These are phyloP conservation scores for Girardinus metallicus DNA, from an alignment of 2,797 vertebrate genomes.

Conservation along the genomic window DNA sequence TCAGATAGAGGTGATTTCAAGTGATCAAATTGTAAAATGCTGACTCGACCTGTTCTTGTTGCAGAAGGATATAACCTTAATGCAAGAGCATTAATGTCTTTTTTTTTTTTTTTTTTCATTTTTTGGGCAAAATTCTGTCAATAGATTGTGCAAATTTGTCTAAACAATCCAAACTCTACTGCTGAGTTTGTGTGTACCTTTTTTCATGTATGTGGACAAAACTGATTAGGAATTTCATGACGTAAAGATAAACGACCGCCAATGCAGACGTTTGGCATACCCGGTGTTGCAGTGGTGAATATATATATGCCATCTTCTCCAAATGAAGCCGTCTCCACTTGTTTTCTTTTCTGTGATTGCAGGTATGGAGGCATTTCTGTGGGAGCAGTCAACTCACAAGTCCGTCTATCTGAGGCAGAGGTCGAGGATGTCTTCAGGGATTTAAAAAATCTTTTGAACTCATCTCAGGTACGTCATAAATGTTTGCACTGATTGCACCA, in stretches of 20 bases:
- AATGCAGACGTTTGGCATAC: not conserved
- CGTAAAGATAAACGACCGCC: not conserved
- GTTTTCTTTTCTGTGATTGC: conserved; percentile 17
- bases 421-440: conserved; percentile 61
- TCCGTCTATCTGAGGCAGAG: conserved; percentile 66
- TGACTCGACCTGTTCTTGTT: not conserved
- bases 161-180: not conserved
- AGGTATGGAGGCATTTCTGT: conserved; percentile 84
- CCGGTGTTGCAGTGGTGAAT: not conserved
- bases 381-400: conserved; percentile 81
- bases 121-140: no score
- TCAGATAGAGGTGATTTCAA: not conserved
- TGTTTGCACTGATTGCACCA: conserved; percentile 4
- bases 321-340: conserved; percentile 5
- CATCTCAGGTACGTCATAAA: conserved; percentile 63
- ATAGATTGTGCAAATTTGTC: not conserved
- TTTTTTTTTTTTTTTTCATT: no score
- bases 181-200: not conserved
- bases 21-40: not conserved
- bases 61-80: not conserved
- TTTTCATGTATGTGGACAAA: not conserved
- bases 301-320: not conserved
- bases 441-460: conserved; percentile 61
- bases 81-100: not conserved
- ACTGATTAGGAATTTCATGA: not conserved